Conservation (phyloP, 1,140 invertebrate genomes). For the Formica exsecta region DNA sequence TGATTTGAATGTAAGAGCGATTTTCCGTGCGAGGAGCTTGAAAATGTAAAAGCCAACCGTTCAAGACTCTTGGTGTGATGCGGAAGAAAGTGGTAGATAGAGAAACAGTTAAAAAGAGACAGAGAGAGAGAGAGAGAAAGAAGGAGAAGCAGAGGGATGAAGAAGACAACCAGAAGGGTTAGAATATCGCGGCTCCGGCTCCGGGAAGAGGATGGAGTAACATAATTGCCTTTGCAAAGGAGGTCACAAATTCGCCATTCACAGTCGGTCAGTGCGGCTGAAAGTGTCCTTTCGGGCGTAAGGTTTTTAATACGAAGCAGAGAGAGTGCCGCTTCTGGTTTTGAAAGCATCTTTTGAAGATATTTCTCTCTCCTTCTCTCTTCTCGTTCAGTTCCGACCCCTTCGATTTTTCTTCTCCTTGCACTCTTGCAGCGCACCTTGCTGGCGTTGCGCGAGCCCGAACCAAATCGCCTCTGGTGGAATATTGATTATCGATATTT, state of each 20-base stretch:
- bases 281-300: constrained; percentile 75
- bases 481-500: constrained; percentile 82
- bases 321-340: constrained; percentile 76
- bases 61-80: constrained; percentile 52
- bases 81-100: constrained; percentile 24
- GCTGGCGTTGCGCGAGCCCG: constrained; percentile 39
- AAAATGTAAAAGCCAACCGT: constrained; percentile 76
- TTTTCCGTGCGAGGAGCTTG: constrained; percentile 74
- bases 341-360: constrained; percentile 72
- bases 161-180: constrained; percentile 38
- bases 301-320: constrained; percentile 79
- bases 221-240: constrained; percentile 77
- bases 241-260: constrained; percentile 77
- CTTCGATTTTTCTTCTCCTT: constrained; percentile 38
- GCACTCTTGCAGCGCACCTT: constrained; percentile 64
- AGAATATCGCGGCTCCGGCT: constrained; percentile 23
- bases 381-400: too few relatives aligned
- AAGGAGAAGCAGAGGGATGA: not conserved
- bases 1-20: constrained; percentile 78
- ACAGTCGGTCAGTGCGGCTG: constrained; percentile 74
- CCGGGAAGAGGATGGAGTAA: constrained; percentile 60
- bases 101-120: constrained; percentile 38
- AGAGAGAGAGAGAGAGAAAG: constrained; percentile 5
- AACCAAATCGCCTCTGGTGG: constrained; percentile 72
- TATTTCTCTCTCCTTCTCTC: constrained; percentile 21